Evolutionary conservation across 2,113 vertebrate species (phyloP).

Genomic region (Bungarus multicinctus): DNA sequence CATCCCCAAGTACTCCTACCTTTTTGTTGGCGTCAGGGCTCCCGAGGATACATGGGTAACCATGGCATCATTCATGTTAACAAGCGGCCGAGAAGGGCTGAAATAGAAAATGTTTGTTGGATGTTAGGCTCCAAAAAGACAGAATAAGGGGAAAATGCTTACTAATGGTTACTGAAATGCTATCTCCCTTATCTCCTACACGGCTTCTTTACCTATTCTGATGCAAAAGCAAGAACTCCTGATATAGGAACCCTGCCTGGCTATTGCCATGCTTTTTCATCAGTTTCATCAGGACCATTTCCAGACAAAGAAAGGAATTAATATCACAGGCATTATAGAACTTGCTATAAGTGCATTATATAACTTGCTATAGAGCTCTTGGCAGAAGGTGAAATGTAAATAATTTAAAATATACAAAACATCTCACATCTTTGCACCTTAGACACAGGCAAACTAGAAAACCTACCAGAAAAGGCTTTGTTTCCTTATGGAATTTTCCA

Average conservation of each 20-base stretch:
- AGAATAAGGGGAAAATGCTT: background rate
- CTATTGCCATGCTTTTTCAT: background rate
- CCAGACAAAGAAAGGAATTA: background rate
- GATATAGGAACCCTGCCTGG: background rate
- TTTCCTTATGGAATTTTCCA: too few relatives aligned
- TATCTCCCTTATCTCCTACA: background rate
- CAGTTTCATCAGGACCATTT: background rate
- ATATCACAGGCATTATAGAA: background rate
- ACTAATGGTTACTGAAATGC: background rate
- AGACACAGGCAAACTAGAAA: background rate
- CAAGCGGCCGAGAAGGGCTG: conserved; percentile 82
- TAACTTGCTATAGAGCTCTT: background rate
- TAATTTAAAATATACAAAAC: background rate
- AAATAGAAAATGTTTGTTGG: conserved; percentile 49
- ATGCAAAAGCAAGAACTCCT: background rate
- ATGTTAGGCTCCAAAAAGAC: background rate
- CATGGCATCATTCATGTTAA: conserved; percentile 89
- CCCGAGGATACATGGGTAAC: conserved; percentile 83
- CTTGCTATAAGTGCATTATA: background rate
- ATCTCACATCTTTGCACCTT: background rate
- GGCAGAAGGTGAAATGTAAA: background rate
- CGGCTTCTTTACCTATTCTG: background rate
- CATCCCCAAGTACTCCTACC: conserved; percentile 65
- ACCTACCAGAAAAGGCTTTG: background rate
- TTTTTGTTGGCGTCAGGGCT: conserved; percentile 88